Conservation (phyloP, 2,113 vertebrate genomes). For the Barnardius zonarius region DNA sequence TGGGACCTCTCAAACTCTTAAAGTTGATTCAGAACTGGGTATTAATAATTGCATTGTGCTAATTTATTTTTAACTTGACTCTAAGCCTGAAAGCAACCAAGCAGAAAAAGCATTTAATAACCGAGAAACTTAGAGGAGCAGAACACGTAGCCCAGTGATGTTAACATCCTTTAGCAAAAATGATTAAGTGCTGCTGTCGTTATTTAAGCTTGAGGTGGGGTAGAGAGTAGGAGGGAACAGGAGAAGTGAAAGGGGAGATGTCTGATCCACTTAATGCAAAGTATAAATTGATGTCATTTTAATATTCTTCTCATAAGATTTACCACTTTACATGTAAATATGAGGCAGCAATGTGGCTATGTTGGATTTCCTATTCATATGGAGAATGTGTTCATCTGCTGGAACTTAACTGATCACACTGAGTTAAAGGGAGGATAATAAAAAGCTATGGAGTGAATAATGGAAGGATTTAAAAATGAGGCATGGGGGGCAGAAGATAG, state of each 20-base stretch:
- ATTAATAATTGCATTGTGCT: constrained; percentile 7
- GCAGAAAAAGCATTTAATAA: constrained; percentile 51
- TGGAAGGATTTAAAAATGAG: constrained; percentile 52
- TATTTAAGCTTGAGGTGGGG: neutral
- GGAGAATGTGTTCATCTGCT: constrained; percentile 40
- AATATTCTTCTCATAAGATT: constrained; percentile 64
- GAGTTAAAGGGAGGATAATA: constrained; percentile 56
- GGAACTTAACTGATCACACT: constrained; percentile 52
- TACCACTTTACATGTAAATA: constrained; percentile 62
- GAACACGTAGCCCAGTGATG: neutral
- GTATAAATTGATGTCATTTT: constrained; percentile 54
- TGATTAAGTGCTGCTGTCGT: constrained; percentile 41
- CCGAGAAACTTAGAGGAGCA: constrained; percentile 13
- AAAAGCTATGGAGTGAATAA: constrained; percentile 62
- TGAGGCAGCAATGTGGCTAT: neutral
- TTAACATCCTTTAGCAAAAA: constrained; percentile 34
- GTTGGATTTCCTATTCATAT: constrained; percentile 32
- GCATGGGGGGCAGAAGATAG: constrained; percentile 13
- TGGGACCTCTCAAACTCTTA: neutral
- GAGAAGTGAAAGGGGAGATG: constrained; percentile 14
- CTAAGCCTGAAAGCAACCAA: constrained; percentile 9
- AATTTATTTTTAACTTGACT: constrained; percentile 25
- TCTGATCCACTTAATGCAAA: constrained; percentile 59
- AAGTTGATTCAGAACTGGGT: neutral
- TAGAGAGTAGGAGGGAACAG: neutral